Percentiles rank a stretch among this genome's conserved stretches.
Evolutionary conservation across 2,888 invertebrate species (phyloP).

Genomic region (Harpalus rubripes): DNA sequence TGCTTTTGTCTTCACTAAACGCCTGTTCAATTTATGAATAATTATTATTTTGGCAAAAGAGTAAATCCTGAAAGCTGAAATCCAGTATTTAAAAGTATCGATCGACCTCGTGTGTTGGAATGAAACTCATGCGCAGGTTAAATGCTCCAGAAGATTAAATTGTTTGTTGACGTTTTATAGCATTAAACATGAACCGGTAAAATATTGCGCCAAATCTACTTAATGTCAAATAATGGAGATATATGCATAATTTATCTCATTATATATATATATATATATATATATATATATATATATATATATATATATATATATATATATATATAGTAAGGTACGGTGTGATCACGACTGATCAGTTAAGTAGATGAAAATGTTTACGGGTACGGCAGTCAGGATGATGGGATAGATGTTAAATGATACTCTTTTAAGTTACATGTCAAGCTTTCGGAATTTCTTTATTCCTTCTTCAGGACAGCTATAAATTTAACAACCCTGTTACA

Average conservation of each 20-base stretch:
- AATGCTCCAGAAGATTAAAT: slow-evolving; percentile 26
- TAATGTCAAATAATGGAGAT: slow-evolving; percentile 21
- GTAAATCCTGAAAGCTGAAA: slow-evolving; percentile 46
- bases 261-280: neutral
- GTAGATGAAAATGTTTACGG: too few species aligned
- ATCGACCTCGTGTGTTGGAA: slow-evolving; percentile 13
- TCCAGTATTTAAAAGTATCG: slow-evolving; percentile 41
- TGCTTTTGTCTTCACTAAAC: slow-evolving; percentile 45
- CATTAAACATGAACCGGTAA: slow-evolving; percentile 23
- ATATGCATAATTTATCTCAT: neutral
- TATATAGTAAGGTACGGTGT: too few species aligned
- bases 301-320: too few species aligned
- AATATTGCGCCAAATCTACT: slow-evolving; percentile 35
- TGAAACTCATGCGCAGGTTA: slow-evolving; percentile 2
- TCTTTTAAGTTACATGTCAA: too few species aligned
- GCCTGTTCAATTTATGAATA: slow-evolving; percentile 51
- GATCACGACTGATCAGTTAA: too few species aligned
- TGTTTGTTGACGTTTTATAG: slow-evolving; percentile 37
- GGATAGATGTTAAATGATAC: too few species aligned
- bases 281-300: too few species aligned
- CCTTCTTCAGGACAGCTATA: too few species aligned
- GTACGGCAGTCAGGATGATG: too few species aligned
- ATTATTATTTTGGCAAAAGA: slow-evolving; percentile 43
- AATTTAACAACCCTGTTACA: too few species aligned
- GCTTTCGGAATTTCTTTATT: too few species aligned